phyloP scores from a whole-genome alignment of 2,888 invertebrate species.

The Petrolisthes manimaculis region DNA sequence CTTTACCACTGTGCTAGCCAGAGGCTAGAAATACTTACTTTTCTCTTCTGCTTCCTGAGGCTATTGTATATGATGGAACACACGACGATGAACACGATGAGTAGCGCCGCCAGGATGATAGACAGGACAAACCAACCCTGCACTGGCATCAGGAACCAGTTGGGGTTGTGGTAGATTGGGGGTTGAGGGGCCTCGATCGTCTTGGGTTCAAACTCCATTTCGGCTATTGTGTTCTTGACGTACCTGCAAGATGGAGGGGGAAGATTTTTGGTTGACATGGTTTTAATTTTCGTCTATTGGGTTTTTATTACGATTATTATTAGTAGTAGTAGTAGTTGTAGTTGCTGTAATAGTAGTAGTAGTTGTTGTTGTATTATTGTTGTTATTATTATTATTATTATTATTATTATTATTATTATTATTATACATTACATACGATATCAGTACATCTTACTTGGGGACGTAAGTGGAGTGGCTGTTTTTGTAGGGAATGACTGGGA shows the following conservation, averaged over 20 bases:
- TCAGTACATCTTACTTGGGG: slow-evolving; percentile 29
- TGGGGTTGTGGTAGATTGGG: not conserved
- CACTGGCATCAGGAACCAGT: slow-evolving; percentile 64
- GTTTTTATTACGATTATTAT: too few relatives aligned
- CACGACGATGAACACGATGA: slow-evolving; percentile 47
- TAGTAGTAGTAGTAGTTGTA: not conserved
- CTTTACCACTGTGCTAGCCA: too few relatives aligned
- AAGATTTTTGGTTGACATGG: not conserved
- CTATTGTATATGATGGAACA: slow-evolving; percentile 42
- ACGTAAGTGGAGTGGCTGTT: slow-evolving; percentile 33
- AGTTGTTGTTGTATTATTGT: not conserved
- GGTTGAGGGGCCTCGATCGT: slow-evolving; percentile 27
- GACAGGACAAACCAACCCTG: slow-evolving; percentile 60
- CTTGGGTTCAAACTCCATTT: slow-evolving; percentile 56
- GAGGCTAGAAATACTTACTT: too few relatives aligned
- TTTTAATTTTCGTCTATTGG: not conserved
- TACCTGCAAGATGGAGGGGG: slow-evolving; percentile 23
- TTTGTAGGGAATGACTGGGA: slow-evolving; percentile 40
- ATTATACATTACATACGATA: not conserved
- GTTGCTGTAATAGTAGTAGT: not conserved
- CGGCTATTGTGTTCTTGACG: slow-evolving; percentile 49
- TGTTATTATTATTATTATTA: not conserved
- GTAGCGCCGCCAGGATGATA: slow-evolving; percentile 56
- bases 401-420: not conserved
- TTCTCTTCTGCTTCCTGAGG: slow-evolving; percentile 50